Evolutionary conservation across 2,888 invertebrate genomes (phyloP), one percentile per base, ranked within the genome.

Genomic region (Pseudococcus jackbeardsleyi): DNA sequence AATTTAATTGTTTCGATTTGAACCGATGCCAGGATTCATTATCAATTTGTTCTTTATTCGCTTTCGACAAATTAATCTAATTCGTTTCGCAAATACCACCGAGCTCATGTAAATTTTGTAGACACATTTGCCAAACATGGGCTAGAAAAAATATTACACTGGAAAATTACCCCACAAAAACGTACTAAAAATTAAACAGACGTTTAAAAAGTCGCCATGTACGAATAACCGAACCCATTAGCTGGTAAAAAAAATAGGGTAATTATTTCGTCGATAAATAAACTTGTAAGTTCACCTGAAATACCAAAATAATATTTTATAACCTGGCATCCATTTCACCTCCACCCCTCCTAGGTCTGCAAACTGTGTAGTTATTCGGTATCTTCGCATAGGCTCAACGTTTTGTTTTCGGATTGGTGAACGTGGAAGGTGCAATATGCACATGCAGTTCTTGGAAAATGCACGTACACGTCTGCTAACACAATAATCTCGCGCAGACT

Each of bases 1-100:
- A 33, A 72, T 72, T 72, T 72, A 72, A 72, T 26, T 15, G 72
- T 33, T 26, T 72, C 26, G 22, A 72, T 72, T 72, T 72, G 72
- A 72, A 15, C 72, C 7, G 9, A 15, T 15, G 72, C 72, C 72
- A 72, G n/a, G 17, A 7, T 33, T 33, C 72, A 26, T 72, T 33
- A 33, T 26, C 11, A 72, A 72, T 72, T 22, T n/a, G 54, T 17
- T 54, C 54, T 22, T 72, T 72, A 33, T 22, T 33, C 26, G 72
- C 17, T 72, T 72, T 26, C 26, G 72, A 72, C 72, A 33, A 72
- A 72, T 72, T 72, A 72, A 72, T 72, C 26, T 15, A 54, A 54
- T n/a, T 54, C n/a, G 54, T 54, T 54, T 50, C 48, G 48, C 48
- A 50, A 12, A 2, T 15, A 50, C 48, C 15, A 11, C 0, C 48